Conservation (phyloP, 1,140 invertebrate species). For the Homarus americanus region DNA sequence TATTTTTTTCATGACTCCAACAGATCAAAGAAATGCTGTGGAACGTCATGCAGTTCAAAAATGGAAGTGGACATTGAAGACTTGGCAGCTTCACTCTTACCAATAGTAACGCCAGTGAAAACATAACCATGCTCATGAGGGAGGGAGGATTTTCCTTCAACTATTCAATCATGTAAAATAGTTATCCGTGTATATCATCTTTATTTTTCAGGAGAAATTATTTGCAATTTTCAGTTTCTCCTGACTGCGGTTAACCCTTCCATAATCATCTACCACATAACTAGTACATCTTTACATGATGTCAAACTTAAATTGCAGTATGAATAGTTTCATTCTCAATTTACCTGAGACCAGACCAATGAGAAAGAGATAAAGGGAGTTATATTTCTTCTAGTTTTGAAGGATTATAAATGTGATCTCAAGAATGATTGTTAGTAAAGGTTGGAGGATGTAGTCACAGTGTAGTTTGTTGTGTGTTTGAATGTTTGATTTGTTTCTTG, state of each 20-base stretch:
- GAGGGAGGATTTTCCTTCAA: background rate
- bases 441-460: background rate
- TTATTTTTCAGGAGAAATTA: background rate
- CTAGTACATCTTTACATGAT: background rate
- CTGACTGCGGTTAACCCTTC: background rate
- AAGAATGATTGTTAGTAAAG: background rate
- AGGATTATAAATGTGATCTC: background rate
- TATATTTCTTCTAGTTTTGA: too few species aligned
- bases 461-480: background rate
- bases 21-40: conserved; percentile 53
- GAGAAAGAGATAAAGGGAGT: too few species aligned
- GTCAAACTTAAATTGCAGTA: background rate
- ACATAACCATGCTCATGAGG: background rate
- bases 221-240: background rate
- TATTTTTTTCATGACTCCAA: background rate
- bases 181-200: background rate
- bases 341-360: too few species aligned
- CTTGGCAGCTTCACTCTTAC: conserved; percentile 21
- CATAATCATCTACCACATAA: too few species aligned
- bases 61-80: conserved; percentile 45
- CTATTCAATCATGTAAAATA: background rate
- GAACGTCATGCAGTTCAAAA: conserved; percentile 35
- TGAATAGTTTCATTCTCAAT: background rate
- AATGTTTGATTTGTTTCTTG: background rate
- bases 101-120: background rate